Evolutionary conservation across 2,113 vertebrate genomes (phyloP), one percentile per base, ranked within the genome.

Genomic region (Tragelaphus scriptus): DNA sequence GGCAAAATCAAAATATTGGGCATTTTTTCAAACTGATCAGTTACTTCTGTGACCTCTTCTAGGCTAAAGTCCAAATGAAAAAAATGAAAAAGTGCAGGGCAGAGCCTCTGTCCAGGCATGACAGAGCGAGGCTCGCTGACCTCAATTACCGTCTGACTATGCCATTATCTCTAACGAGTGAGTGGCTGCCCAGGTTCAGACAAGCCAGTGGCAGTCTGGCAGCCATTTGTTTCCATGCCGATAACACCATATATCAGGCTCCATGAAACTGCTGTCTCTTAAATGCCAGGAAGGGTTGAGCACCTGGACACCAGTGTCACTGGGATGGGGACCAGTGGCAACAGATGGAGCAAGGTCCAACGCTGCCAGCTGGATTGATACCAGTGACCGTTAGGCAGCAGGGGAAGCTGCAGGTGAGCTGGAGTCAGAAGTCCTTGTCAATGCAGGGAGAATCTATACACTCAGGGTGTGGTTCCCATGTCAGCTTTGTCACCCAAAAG

Each of bases 61-160:
- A 89, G 32, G 7, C 7, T 40, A 14, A 88, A 71, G 3, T 91
- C 19, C 26, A 30, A 8, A 51, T 0, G 30, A 49, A 59, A 82
- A 49, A 44, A 56, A 26, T 28, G 47, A 25, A 56, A 77, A 49
- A 26, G 36, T 25, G 23, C 2, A 56, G 9, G 36, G 9, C 9
- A 55, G 75, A 71, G 75, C 9, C 2, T 2, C 56, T 30, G 28
- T 4, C 26, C 59, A 13, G 12, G n/a, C 30, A 8, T 28, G 32
- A 30, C 14, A 32, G 30, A 63, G 15, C 0, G 2, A 2, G 16
- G 6, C 13, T 51, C 26, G 0, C 30, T 28, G 25, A 85, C 53
- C 26, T 65, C 86, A 17, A 0, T 68, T 61, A 36, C 30, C 28
- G 17, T 63, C n/a, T 5, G 16, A 26, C 19, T 55, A 3, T 16